phyloP scores from a whole-genome alignment of 1,140 invertebrate species.

The Drosophila auraria region DNA sequence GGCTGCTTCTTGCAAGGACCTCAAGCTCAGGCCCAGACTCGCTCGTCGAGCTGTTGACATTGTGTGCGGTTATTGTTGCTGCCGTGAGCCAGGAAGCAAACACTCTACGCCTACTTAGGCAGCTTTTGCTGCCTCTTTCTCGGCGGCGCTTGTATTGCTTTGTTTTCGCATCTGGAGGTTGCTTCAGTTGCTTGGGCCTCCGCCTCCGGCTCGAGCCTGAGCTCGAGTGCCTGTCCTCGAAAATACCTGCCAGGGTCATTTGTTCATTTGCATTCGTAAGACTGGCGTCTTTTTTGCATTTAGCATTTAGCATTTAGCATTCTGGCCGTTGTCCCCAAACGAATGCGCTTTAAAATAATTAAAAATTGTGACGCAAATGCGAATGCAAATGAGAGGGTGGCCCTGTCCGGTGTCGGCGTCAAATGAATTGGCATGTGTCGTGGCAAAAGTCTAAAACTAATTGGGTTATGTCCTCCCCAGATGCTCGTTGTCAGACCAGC shows the following conservation, averaged over 20 bases:
- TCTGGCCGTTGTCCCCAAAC: conserved; percentile 21
- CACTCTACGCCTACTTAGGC: conserved; percentile 69
- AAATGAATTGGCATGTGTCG: conserved; percentile 73
- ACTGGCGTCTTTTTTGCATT: conserved; percentile 60
- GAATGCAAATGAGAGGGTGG: conserved; percentile 38
- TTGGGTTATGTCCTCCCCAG: conserved; percentile 76
- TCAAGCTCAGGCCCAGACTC: conserved; percentile 43
- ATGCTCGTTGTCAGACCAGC: conserved; percentile 50
- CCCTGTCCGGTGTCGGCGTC: conserved; percentile 18
- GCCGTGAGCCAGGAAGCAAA: conserved; percentile 77
- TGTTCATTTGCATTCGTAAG: conserved; percentile 76
- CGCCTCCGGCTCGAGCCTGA: conserved; percentile 40
- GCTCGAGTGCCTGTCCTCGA: conserved; percentile 63
- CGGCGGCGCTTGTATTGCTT: background rate
- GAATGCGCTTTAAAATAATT: conserved; percentile 57
- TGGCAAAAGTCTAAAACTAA: conserved; percentile 66
- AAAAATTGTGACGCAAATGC: conserved; percentile 71
- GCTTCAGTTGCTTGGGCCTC: conserved; percentile 32
- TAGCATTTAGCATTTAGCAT: conserved; percentile 26
- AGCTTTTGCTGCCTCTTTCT: conserved; percentile 30
- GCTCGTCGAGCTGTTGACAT: conserved; percentile 69
- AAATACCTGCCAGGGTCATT: conserved; percentile 73
- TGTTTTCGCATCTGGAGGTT: conserved; percentile 39
- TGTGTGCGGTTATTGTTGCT: conserved; percentile 55
- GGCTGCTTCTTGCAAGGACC: conserved; percentile 62